Evolutionary conservation across 2,888 invertebrate species (phyloP).

Genomic region (Cremastobaeus sp.): DNA sequence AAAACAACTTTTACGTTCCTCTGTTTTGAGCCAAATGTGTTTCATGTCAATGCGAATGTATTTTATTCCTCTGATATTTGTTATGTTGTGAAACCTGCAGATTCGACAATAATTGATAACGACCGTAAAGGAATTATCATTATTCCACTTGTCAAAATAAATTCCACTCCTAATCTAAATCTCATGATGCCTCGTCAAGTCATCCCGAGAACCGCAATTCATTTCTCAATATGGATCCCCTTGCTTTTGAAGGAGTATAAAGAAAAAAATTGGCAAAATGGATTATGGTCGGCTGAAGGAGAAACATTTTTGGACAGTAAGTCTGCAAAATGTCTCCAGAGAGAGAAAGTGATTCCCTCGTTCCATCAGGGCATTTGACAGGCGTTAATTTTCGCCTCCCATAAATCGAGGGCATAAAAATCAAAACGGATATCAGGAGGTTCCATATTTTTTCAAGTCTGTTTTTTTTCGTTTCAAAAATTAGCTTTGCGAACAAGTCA

Average conservation of each 20-base stretch:
- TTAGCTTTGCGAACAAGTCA: too few relatives aligned
- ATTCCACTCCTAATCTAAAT: conserved; percentile 27
- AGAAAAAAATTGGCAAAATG: conserved; percentile 1
- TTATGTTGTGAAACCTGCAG: too few relatives aligned
- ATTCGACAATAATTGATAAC: too few relatives aligned
- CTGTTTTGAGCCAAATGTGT: conserved; percentile 19
- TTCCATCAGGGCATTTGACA: conserved; percentile 30
- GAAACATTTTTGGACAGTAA: conserved; percentile 15
- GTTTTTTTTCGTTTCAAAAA: too few relatives aligned
- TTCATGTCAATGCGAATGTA: conserved; percentile 3
- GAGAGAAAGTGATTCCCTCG: conserved; percentile 23
- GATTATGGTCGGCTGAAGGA: background rate
- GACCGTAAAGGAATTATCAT: too few relatives aligned
- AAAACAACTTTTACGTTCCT: conserved; percentile 23
- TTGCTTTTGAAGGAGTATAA: background rate
- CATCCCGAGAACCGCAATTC: conserved; percentile 16
- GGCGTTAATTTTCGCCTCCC: conserved; percentile 52
- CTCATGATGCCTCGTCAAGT: conserved; percentile 19
- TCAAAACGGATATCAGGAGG: too few relatives aligned
- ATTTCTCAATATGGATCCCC: conserved; percentile 16
- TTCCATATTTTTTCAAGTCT: too few relatives aligned
- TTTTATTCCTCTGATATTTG: background rate
- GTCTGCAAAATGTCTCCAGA: conserved; percentile 29
- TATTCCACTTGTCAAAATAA: conserved; percentile 13
- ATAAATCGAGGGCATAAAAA: too few relatives aligned